These are phyloP conservation scores for Hirtodrosophila alboralis DNA, from an alignment of 2,888 invertebrate genomes.

Conservation along the genomic window DNA sequence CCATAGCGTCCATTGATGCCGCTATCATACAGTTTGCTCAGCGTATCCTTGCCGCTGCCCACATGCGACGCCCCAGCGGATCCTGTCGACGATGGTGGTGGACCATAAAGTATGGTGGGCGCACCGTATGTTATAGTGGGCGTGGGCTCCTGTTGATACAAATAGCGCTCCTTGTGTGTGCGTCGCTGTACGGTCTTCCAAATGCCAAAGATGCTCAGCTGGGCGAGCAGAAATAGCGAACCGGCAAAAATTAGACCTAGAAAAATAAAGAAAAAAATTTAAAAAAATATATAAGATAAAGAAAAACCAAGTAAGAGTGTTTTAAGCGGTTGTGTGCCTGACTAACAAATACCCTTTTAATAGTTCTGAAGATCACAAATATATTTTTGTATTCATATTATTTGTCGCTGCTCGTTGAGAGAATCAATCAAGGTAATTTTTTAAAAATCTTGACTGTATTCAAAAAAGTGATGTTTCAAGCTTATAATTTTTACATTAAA, in stretches of 20 bases:
- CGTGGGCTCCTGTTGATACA: slow-evolving; percentile 81
- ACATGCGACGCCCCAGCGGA: slow-evolving; percentile 36
- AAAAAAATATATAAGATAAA: not conserved
- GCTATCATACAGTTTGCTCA: slow-evolving; percentile 95
- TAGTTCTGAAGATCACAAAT: too few species aligned
- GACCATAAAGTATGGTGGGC: slow-evolving; percentile 80
- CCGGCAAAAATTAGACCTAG: slow-evolving; percentile 93
- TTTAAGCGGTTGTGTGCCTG: too few species aligned
- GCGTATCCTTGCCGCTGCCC: slow-evolving; percentile 86
- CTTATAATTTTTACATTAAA: too few species aligned
- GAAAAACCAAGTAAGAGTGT: too few species aligned
- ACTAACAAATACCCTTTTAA: too few species aligned
- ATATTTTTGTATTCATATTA: too few species aligned
- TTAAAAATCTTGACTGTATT: too few species aligned
- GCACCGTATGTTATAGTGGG: slow-evolving; percentile 76
- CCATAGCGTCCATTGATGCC: slow-evolving; percentile 89
- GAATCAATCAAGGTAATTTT: too few species aligned
- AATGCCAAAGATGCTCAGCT: slow-evolving; percentile 93
- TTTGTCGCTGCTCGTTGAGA: too few species aligned
- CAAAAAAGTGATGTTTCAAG: too few species aligned
- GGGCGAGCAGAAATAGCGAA: slow-evolving; percentile 93
- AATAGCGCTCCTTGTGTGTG: slow-evolving; percentile 81
- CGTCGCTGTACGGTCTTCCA: slow-evolving; percentile 88
- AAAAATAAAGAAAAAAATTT: slow-evolving; percentile 5
- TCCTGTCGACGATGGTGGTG: slow-evolving; percentile 60